A percentile compares a stretch with the other conserved stretches of the same genome.
Evolutionary conservation across 2,888 invertebrate genomes (phyloP).

Genomic region (Pteria penguin): DNA sequence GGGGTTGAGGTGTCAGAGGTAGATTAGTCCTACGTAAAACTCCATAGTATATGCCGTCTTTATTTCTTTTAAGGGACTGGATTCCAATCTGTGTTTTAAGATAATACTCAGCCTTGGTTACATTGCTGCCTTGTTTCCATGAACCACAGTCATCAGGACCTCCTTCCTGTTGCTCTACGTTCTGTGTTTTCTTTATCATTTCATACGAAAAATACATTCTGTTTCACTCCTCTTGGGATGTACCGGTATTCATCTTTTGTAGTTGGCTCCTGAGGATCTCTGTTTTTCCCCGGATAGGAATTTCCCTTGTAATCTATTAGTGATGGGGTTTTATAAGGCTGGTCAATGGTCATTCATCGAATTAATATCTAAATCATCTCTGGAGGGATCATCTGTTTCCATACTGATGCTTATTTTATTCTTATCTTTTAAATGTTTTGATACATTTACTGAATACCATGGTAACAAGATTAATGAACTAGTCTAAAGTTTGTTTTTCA

Average conservation of each 20-base stretch:
- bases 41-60: too few species aligned
- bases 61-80: not conserved
- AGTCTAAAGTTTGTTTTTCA: too few species aligned
- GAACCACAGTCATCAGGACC: slow-evolving; percentile 26
- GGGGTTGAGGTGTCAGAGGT: slow-evolving; percentile 10
- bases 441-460: too few species aligned
- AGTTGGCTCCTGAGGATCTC: too few species aligned
- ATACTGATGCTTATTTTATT: not conserved
- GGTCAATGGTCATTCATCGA: not conserved
- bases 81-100: not conserved
- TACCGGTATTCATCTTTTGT: too few species aligned
- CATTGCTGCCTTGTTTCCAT: slow-evolving; percentile 7
- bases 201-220: slow-evolving; percentile 10
- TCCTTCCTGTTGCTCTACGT: not conserved
- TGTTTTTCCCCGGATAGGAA: slow-evolving; percentile 4
- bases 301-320: not conserved
- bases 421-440: not conserved
- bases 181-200: slow-evolving; percentile 5
- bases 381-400: not conserved
- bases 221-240: slow-evolving; percentile 10
- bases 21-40: not conserved
- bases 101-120: too few species aligned
- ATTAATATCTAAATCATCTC: not conserved
- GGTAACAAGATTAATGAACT: too few species aligned
- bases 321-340: not conserved